phyloP scores from a whole-genome alignment of 1,140 invertebrate species.

The Papilio machaon region DNA sequence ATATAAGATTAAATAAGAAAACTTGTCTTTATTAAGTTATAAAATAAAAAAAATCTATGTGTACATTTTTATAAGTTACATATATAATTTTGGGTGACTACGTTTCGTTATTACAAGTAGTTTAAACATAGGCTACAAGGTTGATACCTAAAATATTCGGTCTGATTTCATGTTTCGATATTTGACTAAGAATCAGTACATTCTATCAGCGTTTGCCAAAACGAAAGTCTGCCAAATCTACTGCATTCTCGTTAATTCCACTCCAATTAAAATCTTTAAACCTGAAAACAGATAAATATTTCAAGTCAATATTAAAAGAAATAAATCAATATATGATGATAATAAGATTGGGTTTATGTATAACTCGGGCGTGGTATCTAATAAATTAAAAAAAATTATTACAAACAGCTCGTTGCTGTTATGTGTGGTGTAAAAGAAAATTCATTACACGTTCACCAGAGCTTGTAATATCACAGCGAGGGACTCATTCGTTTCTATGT shows the following conservation, averaged over 20 bases:
- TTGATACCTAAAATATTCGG: background rate
- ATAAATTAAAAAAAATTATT: too few relatives aligned
- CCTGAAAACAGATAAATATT: background rate
- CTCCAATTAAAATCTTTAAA: background rate
- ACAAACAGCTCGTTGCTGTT: background rate
- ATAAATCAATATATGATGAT: too few relatives aligned
- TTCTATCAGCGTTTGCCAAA: conserved; percentile 3
- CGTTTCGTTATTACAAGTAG: too few relatives aligned
- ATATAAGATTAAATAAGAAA: background rate
- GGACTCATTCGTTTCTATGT: background rate
- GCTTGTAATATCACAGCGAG: background rate
- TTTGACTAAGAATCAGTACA: background rate
- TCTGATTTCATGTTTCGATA: background rate
- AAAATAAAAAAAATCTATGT: background rate
- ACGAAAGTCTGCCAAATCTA: conserved; percentile 1
- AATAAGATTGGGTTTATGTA: too few relatives aligned
- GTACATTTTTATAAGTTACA: background rate
- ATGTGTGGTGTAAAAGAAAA: conserved; percentile 6
- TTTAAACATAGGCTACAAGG: background rate
- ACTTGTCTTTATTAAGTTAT: background rate
- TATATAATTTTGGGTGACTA: too few relatives aligned
- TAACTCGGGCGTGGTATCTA: too few relatives aligned
- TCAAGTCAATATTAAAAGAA: background rate
- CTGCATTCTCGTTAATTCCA: conserved; percentile 3
- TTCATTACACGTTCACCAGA: background rate